These are phyloP conservation scores for Lycaon pictus DNA, from an alignment of 2,113 vertebrate genomes.

Conservation along the genomic window DNA sequence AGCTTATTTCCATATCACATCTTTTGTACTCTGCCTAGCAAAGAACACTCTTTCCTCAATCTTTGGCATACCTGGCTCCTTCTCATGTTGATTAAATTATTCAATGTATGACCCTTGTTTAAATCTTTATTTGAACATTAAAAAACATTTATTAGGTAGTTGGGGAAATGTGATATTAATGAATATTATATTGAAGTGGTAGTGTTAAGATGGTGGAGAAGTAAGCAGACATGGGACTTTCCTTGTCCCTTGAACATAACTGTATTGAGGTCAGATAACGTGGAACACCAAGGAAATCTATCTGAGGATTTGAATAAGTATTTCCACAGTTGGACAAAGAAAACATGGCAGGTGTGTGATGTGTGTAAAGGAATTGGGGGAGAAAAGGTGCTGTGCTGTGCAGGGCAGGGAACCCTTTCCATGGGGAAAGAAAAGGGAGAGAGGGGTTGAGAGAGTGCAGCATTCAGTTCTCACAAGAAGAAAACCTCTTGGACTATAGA, in stretches of 20 bases:
- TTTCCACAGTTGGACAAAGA: background rate
- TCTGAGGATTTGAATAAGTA: background rate
- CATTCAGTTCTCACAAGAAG: background rate
- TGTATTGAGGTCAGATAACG: background rate
- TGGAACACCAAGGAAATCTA: background rate
- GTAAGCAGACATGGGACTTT: background rate
- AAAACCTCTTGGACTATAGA: background rate
- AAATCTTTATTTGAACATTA: background rate
- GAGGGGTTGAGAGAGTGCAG: background rate
- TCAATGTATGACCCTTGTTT: background rate
- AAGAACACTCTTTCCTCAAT: background rate
- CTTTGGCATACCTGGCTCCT: background rate
- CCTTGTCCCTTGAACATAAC: background rate
- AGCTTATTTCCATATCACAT: background rate
- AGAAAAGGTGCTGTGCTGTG: background rate
- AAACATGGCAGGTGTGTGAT: background rate
- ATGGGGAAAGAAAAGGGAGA: background rate
- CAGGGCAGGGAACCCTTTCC: background rate
- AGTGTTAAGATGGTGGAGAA: background rate
- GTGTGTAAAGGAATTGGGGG: background rate
- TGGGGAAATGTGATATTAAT: conserved; percentile 34
- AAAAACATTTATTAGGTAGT: conserved; percentile 27
- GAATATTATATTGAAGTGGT: background rate
- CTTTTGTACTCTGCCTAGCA: background rate
- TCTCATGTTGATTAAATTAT: background rate